Base-by-base conservation (phyloP, 92 coral and sea anemone genomes). In the Paramuricea clavata region DNA sequence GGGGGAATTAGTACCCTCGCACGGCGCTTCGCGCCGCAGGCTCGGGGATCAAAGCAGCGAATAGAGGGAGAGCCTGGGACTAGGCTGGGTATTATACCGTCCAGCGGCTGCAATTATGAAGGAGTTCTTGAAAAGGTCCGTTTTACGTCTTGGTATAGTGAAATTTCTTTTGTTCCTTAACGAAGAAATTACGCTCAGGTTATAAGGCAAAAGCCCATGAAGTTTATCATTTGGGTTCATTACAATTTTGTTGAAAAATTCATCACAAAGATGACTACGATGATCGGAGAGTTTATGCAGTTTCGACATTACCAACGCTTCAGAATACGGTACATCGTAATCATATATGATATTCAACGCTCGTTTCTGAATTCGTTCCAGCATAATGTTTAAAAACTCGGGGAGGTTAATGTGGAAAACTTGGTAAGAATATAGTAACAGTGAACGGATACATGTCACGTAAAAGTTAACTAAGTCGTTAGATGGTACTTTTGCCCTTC, bases 341-440 rank as follows among this genome's bases (percentile, higher is more conserved):
- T 69, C 84, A 57, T 25, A 59, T 27, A 79, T 39, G 73, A 79
- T 79, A 11, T 54, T 22, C 49, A 59, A 10, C 32, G 49, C 84
- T 17, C 73, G 44, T 59, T 79, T 79, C 31, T 79, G 73, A 34
- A 79, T 60, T 25, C 71, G 84, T 64, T 77, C 36, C 16, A 77
- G 3, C 57, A 57, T 28, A 31, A 36, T 21, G 83, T 33, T 77
- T 49, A 77, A 17, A 74, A 30, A 74, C 16, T 19, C 81, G 57
- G 81, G 81, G 54, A 74, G 81, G 56, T 57, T 74, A 21, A 30
- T 12, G 28, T 74, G 81, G 81, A 74, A 74, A 26, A 74, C 81
- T 42, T 74, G 81, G 54, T 54, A 74, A 30, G 81, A 41, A 74
- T 74, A 74, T 30, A 16, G 52, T 6, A 35, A 22, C 47, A 74